phyloP scores from a whole-genome alignment of 2,113 vertebrate species.

The Hypanus sabinus region DNA sequence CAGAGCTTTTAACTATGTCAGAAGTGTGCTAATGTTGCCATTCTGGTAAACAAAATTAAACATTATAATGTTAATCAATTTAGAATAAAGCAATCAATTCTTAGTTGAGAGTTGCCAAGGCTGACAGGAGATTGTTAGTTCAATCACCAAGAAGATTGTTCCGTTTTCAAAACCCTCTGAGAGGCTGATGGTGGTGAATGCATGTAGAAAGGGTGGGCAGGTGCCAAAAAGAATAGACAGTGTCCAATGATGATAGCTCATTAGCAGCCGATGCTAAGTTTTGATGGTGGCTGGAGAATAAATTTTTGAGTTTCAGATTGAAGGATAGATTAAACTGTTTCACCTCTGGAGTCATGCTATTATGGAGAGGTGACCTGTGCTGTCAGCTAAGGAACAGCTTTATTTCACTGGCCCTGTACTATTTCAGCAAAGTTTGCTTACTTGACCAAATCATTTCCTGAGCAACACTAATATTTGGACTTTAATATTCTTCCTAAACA shows the following conservation, averaged over 20 bases:
- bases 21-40: neutral
- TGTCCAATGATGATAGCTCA: neutral
- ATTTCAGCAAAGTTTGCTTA: neutral
- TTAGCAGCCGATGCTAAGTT: constrained; percentile 8
- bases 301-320: neutral
- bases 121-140: neutral
- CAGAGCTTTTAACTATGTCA: neutral
- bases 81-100: neutral
- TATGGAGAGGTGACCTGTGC: neutral
- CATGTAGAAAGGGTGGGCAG: neutral
- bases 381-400: neutral
- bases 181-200: neutral
- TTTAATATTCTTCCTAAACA: no score
- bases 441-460: neutral
- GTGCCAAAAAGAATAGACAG: neutral
- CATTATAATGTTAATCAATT: neutral
- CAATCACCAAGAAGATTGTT: neutral
- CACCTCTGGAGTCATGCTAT: neutral
- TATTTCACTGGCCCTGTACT: neutral
- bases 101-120: neutral
- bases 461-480: neutral
- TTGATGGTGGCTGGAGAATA: neutral
- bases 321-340: neutral
- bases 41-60: neutral
- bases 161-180: neutral